Evolutionary conservation across 1,140 invertebrate genomes (phyloP), one percentile per base, ranked within the genome.

Genomic region (Lordiphosa clarofinis): DNA sequence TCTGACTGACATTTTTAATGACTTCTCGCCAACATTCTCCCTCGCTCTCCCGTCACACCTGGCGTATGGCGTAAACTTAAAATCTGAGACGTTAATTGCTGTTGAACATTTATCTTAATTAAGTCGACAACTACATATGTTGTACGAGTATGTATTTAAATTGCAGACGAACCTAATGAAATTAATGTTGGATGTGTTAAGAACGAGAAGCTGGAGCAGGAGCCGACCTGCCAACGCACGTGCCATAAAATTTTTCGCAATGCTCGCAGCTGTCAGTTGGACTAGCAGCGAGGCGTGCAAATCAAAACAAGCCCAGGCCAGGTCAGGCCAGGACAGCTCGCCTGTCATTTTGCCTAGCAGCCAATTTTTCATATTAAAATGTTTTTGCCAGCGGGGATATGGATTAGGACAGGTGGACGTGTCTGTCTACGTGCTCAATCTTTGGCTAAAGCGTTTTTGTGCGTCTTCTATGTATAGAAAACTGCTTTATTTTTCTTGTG

Each of bases 81-180:
- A 68, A 60, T 59, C 43, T 48, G 64, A 68, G 49, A 69, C 65
- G 55, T 54, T 69, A 65, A 65, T 65, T 65, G 62, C 62, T 38
- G 50, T 33, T 47, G 62, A 55, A 65, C 60, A 65, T 65, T 65
- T 65, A 65, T 65, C 62, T 68, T 60, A 68, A 68, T 68, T 68
- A 68, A 68, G 48, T 59, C 43, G 33, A 28, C 28, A 8, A 31
- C 28, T 31, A 31, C 28, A 31, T 31, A 31, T 31, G 28, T 31
- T 31, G 28, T 3, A 31, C 28, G 28, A 31, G 28, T 8, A 8
- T 31, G 28, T 31, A 31, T 31, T 31, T 31, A 31, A 47, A 21
- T 10, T 40, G 31, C 11, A 4, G n/a, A 49, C 33, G 28, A 31
- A 24, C 10, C n/a, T 28, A 11, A 38, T 38, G 10, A 38, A 11